These are phyloP conservation scores for Akabosia matsudoensis DNA, from an alignment of 1,140 invertebrate species.

Conservation along the genomic window DNA sequence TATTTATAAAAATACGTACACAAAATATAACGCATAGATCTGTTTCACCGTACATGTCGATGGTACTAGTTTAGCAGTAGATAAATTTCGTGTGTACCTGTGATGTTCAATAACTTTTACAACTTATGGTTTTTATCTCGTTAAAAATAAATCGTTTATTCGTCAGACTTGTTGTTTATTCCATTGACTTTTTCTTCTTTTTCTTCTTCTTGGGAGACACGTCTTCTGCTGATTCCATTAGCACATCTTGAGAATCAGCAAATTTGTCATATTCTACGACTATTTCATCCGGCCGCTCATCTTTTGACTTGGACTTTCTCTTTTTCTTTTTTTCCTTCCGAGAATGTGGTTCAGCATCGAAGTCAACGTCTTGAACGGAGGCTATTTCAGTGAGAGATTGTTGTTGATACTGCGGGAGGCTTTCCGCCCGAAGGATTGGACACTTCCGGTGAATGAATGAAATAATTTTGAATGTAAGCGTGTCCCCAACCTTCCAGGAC, in stretches of 20 bases:
- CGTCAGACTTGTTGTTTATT: background rate
- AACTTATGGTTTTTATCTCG: constrained; percentile 5
- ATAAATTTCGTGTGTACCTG: constrained; percentile 6
- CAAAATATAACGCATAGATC: too few relatives aligned
- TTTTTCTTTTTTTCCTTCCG: constrained; percentile 18
- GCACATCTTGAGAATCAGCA: too few relatives aligned
- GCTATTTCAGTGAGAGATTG: too few relatives aligned
- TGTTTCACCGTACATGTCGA: background rate
- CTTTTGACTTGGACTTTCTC: constrained; percentile 4
- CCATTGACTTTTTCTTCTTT: constrained; percentile 17
- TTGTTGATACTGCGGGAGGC: background rate
- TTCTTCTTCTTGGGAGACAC: constrained; percentile 13
- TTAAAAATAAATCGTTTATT: background rate
- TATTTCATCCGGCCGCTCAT: too few relatives aligned
- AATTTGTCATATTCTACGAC: too few relatives aligned
- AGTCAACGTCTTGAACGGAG: background rate
- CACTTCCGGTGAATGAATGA: constrained; percentile 36
- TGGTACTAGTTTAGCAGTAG: background rate
- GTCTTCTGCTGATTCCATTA: background rate
- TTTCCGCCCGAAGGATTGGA: constrained; percentile 9
- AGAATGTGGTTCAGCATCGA: background rate
- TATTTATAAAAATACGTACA: too few relatives aligned
- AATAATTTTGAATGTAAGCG: constrained; percentile 29
- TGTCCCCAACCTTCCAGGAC: constrained; percentile 34
- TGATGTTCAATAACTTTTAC: constrained; percentile 23